Evolutionary conservation across 2,113 vertebrate genomes (phyloP), one percentile per base, ranked within the genome.

Genomic region (Neotragus moschatus): DNA sequence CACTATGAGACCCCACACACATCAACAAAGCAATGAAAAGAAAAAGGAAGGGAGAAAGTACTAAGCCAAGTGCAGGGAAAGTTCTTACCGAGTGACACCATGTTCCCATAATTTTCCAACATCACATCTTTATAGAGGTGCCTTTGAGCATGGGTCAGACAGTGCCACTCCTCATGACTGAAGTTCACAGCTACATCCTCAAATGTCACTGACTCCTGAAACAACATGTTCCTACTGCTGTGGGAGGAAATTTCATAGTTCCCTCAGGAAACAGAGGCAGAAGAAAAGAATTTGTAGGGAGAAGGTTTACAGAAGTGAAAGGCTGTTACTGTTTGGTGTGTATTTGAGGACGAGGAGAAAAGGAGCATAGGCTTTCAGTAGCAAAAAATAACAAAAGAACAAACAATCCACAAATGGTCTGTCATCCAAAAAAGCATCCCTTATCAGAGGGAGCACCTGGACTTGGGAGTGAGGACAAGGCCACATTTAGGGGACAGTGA

Each of bases 181-280:
- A 97, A 97, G 85, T 30, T 80, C 90, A 97, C 90, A 23, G 90
- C 70, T 45, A 97, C 56, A 30, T 95, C 93, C 58, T 95, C 93
- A 33, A 97, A 97, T 30, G 85, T 60, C 80, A 97, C 5, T 17
- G 43, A 15, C 23, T 85, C 90, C 79, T 84, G 93, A 85, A 89
- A 89, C 17, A 66, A 16, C 11, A 33, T 2, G 11, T 15, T 19
- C n/a, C 33, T 51, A 56, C 39, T 36, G 23, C 80, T 51, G 79
- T 33, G 56, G 26, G 66, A 89, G 73, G 45, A 61, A 95, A 73
- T 12, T 28, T 58, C 51, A 13, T 2, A 63, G 45, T 21, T 66
- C 73, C 19, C 90, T 79, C 79, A 70, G 55, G 90, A 92, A 70
- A 92, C 79, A 92, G 79, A 56, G 49, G 36, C 56, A 77, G 63